Evolutionary conservation across 2,797 vertebrate species (phyloP), one percentile per base, ranked within the genome.

Genomic region (Melanogrammus aeglefinus): DNA sequence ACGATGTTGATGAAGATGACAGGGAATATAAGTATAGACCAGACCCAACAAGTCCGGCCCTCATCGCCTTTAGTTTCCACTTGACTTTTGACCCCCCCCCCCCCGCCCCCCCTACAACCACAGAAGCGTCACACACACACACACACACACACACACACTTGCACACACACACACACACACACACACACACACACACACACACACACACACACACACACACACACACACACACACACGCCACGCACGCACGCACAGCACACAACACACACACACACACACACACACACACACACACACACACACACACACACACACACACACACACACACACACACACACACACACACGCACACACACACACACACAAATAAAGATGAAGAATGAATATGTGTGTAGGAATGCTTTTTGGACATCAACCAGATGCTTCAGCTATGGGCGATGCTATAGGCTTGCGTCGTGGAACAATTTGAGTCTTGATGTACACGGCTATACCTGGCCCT

Each of bases 381-480:
- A 72, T n/a, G 5, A 21, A 21, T 57, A 24, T 9, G 21, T 63
- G n/a, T 7, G 2, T 7, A 63, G n/a, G 21, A n/a, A 63, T 8
- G 16, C 2, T 63, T n/a, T n/a, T 63, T n/a, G 6, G n/a, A 63
- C 51, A n/a, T 76, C 3, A 9, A 78, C 69, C 9, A 76, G 76
- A 76, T 86, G 69, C 73, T 78, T 76, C 69, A 38, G 38, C 0
- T 14, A 63, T 73, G 74, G 44, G n/a, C n/a, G 6, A 0, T 39
- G n/a, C n/a, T 72, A 66, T 70, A 75, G 13, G 31, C 47, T 81
- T 39, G 80, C 13, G 3, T 44, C 16, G 35, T 21, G 51, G 36
- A 78, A 80, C 51, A 87, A 90, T 29, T 39, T 78, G 85, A 90
- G 75, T 83, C 69, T 73, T 2, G 77, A 14, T 87, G 88, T 90